Conservation (phyloP, 2,113 vertebrate species). For the Pristiophorus japonicus region DNA sequence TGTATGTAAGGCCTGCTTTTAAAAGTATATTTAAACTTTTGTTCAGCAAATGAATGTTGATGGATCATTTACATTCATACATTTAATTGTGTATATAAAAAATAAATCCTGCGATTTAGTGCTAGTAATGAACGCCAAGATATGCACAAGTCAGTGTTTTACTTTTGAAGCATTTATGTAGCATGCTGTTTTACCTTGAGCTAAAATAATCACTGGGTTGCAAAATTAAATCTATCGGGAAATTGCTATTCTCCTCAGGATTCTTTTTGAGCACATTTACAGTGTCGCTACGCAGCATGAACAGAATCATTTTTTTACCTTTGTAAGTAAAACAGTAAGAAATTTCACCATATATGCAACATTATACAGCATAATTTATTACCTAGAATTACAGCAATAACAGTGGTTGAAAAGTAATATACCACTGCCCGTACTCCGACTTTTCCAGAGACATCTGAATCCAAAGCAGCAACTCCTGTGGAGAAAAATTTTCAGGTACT, state of each 20-base stretch:
- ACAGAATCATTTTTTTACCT: not conserved
- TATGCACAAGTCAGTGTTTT: not conserved
- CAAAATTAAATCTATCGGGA: not conserved
- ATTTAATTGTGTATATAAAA: not conserved
- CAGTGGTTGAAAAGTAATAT: slow-evolving; percentile 89
- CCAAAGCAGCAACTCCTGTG: slow-evolving; percentile 85
- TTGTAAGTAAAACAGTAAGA: not conserved
- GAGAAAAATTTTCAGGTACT: slow-evolving; percentile 20
- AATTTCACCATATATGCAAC: not conserved
- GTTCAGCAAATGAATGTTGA: not conserved
- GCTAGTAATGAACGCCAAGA: not conserved
- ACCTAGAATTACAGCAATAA: slow-evolving; percentile 88
- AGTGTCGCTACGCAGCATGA: not conserved
- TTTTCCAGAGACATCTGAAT: slow-evolving; percentile 85
- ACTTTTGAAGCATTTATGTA: not conserved
- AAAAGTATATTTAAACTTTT: not conserved
- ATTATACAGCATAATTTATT: slow-evolving; percentile 43
- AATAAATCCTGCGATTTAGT: not conserved
- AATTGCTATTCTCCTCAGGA: not conserved
- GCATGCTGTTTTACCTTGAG: not conserved
- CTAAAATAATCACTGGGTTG: not conserved
- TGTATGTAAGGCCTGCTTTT: not conserved
- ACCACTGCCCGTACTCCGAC: slow-evolving; percentile 82
- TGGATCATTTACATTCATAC: not conserved
- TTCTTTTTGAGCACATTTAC: not conserved